Evolutionary conservation across 2,113 vertebrate species (phyloP).

Genomic region (Narcine bancroftii): DNA sequence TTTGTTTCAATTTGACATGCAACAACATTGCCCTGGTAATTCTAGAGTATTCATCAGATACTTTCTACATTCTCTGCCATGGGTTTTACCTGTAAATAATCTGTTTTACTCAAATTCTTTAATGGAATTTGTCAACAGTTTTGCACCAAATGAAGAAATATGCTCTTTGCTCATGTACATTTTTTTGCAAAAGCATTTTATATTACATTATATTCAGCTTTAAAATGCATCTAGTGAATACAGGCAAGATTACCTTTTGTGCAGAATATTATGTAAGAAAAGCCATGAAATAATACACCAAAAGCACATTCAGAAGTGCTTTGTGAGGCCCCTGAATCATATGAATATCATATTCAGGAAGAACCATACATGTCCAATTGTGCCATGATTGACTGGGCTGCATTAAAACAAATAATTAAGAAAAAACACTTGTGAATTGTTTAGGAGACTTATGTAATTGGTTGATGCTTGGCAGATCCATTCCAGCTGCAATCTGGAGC

Average conservation of each 20-base stretch:
- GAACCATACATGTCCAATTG: background rate
- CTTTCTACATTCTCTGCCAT: background rate
- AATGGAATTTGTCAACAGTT: background rate
- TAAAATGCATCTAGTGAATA: background rate
- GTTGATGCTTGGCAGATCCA: background rate
- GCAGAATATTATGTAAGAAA: background rate
- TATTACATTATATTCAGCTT: slow-evolving; percentile 29
- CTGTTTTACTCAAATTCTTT: background rate
- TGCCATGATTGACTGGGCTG: background rate
- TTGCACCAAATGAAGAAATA: slow-evolving; percentile 21
- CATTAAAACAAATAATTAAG: slow-evolving; percentile 9
- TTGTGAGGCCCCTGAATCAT: background rate
- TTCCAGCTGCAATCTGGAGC: background rate
- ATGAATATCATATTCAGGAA: slow-evolving; percentile 2
- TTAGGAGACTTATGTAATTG: background rate
- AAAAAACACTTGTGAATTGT: background rate
- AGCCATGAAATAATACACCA: background rate
- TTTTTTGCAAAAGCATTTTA: background rate
- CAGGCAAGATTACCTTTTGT: background rate
- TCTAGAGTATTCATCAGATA: background rate
- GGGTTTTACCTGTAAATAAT: slow-evolving; percentile 29
- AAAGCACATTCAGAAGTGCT: background rate
- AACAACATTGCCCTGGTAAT: background rate
- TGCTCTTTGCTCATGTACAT: background rate
- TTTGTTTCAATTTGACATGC: background rate